Conservation (phyloP, 2,113 vertebrate species). For the Hypocryptadius cinnamomeus region DNA sequence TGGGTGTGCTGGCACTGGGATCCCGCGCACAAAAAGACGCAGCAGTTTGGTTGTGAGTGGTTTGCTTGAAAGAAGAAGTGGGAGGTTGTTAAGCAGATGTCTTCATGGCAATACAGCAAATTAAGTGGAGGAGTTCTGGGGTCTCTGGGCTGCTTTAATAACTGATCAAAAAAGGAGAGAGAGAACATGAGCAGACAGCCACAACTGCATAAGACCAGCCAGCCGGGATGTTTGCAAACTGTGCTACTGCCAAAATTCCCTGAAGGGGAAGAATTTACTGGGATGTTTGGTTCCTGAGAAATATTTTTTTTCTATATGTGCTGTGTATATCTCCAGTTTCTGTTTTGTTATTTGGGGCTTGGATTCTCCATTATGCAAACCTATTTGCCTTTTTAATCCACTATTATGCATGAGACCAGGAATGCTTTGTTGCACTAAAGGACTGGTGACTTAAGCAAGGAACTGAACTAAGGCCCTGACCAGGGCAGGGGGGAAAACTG, state of each 20-base stretch:
- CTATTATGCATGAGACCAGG: background rate
- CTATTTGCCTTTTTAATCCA: background rate
- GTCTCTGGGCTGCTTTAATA: background rate
- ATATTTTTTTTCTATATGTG: background rate
- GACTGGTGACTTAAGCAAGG: background rate
- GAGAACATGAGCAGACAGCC: background rate
- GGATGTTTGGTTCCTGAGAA: background rate
- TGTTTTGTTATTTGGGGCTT: background rate
- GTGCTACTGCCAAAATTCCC: background rate
- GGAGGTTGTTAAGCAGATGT: background rate
- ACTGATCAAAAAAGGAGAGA: background rate
- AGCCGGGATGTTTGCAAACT: background rate
- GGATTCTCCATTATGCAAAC: background rate
- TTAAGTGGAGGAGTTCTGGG: background rate
- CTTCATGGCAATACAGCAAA: background rate
- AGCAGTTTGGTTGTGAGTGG: background rate
- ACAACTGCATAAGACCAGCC: background rate
- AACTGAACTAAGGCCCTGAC: background rate
- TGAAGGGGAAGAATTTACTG: background rate
- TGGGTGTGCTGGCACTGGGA: rapidly evolving
- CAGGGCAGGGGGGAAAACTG: background rate
- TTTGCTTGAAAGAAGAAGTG: background rate
- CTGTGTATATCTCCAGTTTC: background rate
- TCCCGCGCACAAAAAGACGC: rapidly evolving
- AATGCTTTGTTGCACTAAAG: background rate